Base-by-base conservation (phyloP, 2,797 vertebrate genomes). In the Myotis vivesi region DNA sequence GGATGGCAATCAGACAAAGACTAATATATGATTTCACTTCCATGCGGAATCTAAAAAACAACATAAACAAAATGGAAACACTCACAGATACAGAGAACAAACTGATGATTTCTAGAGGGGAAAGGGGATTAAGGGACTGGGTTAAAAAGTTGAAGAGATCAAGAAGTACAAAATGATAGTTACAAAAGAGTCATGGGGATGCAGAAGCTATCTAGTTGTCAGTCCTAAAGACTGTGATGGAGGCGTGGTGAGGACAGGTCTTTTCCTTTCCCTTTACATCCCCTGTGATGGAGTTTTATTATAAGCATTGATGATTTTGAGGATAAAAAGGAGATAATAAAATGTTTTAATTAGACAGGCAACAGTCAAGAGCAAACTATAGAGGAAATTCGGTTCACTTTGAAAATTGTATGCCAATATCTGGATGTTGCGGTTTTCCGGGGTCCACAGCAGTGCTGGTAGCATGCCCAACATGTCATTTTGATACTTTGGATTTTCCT, bases 341-440 rank as follows among this genome's bases (percentile, higher is more conserved):
- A 46, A 33, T n/a, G 20, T 7, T 19, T 68, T 23, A 73, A 86
- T 68, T 41, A 44, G 38, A 44, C 20, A 64, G 11, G 44, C 57
- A 62, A 82, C 17, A 82, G 28, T n/a, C 89, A 66, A 68, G 41
- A 88, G 62, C 75, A 86, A 94, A 93, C 59, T 4, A 15, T 22
- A 64, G 38, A 82, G 30, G 33, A 84, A 38, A 44, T 79, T 62
- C 49, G 38, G 5, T 75, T 36, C 51, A 51, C 23, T 76, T 28
- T 44, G 30, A 82, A 71, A 79, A 69, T 22, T 4, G 10, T 33
- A 53, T 28, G 13, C 19, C 22, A 12, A 81, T 66, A 11, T 33
- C 64, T 83, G 15, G n/a, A 46, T 20, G 17, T 36, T 25, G 15
- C 36, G 23, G 75, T 16, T 33, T 36, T 38, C 44, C 55, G 22